Conservation (phyloP, 2,888 invertebrate genomes). For the Lasius platythorax region DNA sequence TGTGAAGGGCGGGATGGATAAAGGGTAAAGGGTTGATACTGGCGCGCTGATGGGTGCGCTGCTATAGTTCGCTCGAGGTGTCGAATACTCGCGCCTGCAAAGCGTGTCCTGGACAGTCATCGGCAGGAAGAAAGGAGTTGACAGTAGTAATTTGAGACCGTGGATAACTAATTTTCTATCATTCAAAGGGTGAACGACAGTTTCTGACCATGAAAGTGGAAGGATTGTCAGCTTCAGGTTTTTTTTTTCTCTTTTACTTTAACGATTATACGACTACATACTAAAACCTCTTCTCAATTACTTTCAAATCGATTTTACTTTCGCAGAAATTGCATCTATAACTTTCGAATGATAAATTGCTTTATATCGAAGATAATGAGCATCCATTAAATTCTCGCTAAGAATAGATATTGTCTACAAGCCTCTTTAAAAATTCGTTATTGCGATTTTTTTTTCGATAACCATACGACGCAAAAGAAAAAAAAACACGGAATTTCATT, state of each 20-base stretch:
- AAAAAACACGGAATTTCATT: neutral
- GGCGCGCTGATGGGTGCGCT: slow-evolving; percentile 8
- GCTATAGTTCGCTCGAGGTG: neutral
- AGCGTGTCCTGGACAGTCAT: neutral
- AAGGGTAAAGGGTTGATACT: slow-evolving; percentile 13
- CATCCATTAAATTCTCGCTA: slow-evolving; percentile 5
- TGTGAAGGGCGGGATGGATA: neutral
- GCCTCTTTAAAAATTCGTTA: neutral
- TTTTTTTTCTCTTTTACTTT: neutral
- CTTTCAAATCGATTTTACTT: neutral
- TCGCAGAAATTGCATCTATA: neutral
- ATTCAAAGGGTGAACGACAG: slow-evolving; percentile 31
- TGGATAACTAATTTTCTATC: slow-evolving; percentile 29
- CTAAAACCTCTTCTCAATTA: neutral
- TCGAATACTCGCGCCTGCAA: neutral
- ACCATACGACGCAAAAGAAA: neutral
- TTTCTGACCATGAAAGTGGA: neutral
- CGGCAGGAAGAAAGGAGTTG: slow-evolving; percentile 8
- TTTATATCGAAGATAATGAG: neutral
- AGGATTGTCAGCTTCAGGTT: neutral
- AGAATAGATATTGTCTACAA: neutral
- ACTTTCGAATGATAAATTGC: neutral
- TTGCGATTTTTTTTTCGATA: slow-evolving; percentile 6
- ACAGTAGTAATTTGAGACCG: slow-evolving; percentile 41
- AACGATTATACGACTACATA: neutral